These are phyloP conservation scores for Globicephala melas DNA, from an alignment of 2,113 vertebrate species.

Conservation along the genomic window DNA sequence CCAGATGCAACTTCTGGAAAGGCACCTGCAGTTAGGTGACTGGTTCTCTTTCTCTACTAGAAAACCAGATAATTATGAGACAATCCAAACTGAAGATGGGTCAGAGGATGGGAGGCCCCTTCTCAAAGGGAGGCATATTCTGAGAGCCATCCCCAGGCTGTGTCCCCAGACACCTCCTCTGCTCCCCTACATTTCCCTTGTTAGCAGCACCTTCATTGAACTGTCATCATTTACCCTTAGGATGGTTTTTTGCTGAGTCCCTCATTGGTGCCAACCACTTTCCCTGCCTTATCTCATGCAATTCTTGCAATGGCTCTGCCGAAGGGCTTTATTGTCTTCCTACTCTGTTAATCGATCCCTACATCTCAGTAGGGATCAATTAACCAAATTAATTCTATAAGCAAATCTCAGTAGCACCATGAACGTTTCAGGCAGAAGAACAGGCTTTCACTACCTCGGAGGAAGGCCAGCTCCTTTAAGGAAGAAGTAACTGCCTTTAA, in stretches of 20 bases:
- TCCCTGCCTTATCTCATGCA: not conserved
- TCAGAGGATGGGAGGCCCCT: not conserved
- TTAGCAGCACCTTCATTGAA: not conserved
- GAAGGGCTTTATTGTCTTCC: conserved; percentile 17
- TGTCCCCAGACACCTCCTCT: not conserved
- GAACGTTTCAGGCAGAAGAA: conserved; percentile 1
- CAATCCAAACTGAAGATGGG: not conserved
- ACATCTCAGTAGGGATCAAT: conserved; percentile 47
- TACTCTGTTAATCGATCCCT: not conserved
- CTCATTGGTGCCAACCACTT: not conserved
- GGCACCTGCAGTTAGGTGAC: not conserved
- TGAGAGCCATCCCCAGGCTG: not conserved
- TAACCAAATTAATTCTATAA: conserved; percentile 45
- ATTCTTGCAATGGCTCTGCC: not conserved
- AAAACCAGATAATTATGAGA: not conserved
- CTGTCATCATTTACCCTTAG: not conserved
- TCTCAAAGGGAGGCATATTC: not conserved
- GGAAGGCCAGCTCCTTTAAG: conserved; percentile 2
- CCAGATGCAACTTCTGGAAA: not conserved
- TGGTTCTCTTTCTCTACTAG: not conserved
- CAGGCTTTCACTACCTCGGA: not conserved
- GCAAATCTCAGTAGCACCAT: conserved; percentile 3
- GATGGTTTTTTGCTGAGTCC: not conserved
- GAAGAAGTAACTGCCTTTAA: conserved; percentile 40
- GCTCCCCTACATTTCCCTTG: not conserved